Base-by-base conservation (phyloP, 2,888 invertebrate genomes). In the Agriopis aurantiaria region DNA sequence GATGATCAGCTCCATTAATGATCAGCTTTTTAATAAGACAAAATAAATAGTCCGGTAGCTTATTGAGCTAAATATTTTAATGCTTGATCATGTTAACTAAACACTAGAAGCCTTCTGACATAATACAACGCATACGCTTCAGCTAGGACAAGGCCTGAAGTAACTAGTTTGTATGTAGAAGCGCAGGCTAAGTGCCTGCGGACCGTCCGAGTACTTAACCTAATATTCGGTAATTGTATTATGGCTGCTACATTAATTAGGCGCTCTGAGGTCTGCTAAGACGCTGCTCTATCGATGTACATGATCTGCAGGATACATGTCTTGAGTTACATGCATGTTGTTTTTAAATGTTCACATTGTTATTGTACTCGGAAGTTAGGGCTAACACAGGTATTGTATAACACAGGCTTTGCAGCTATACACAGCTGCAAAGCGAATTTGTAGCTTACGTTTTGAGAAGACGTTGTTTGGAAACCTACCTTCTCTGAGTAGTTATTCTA, bases 201-300 rank as follows among this genome's bases (percentile, higher is more conserved):
- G 86, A 78, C 84, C 86, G 85, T 78, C 85, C 81, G 83, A 91
- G 90, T 91, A 91, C 89, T 90, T 93, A 93, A 93, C 92, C 91
- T 91, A 93, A 93, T 93, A 92, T 91, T 90, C 87, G 83, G 85
- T 92, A 89, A 94, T 93, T 91, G 90, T 87, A 88, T 93, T 90
- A 90, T 67, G 80, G 83, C 89, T 88, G 85, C 86, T 86, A 89
- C 88, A 89, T 88, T 91, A 92, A 92, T 92, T 91, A 93, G 79
- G 82, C 83, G 86, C 88, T 86, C 86, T 79, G 84, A 85, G 86
- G 88, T 85, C 86, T 81, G 85, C 86, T 87, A 88, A 91, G 90
- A 88, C 85, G 84, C 68, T 52, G 53, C 14, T 23, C 60, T 65
- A 57, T 61, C 57, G 41, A 62, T 65, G 14, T 14, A 56, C 41